Evolutionary conservation across 2,113 vertebrate genomes (phyloP), one percentile per base, ranked within the genome.

Genomic region (Hydrochoerus hydrochaeris): DNA sequence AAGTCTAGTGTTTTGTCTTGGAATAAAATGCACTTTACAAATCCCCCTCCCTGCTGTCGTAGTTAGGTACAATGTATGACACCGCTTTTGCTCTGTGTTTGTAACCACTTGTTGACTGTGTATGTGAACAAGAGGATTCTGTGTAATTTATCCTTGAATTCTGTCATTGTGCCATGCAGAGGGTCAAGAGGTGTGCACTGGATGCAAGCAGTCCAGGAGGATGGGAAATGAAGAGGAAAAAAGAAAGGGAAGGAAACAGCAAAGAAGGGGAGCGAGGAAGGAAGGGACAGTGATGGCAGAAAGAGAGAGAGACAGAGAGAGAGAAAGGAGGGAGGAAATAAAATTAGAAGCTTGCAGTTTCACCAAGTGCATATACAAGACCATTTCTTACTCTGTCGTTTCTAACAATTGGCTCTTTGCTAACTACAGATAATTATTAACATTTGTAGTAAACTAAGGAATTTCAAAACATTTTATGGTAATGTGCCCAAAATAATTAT

Each of bases 371-470:
- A 17, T 52, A 44, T 14, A 26, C 58, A 60, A 82, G 91, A 78
- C 28, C 5, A 52, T 92, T 63, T 91, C 92, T 94, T 65, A 75
- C 77, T 63, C 16, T 81, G 44, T 71, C 82, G 28, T 94, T 96
- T 88, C 58, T 91, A n/a, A 35, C 46, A 98, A 28, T 75, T 96
- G 35, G n/a, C 38, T 69, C 38, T 85, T 95, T 88, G 57, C 52
- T 90, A 90, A 88, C 26, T 89, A 63, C 90, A 82, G 62, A 77
- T 81, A 89, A 96, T 85, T 93, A 65, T 84, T 84, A 84, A 90
- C 22, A 90, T 19, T 88, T 90, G 24, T n/a, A 73, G 69, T 85
- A 92, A 95, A 41, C 60, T 71, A 65, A 91, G 71, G 44, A 95
- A 88, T 88, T 85, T 85, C 46, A 62, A 93, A 84, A 58, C 7